phyloP scores from a whole-genome alignment of 2,113 vertebrate genomes.

The Sakesphorus luctuosus region DNA sequence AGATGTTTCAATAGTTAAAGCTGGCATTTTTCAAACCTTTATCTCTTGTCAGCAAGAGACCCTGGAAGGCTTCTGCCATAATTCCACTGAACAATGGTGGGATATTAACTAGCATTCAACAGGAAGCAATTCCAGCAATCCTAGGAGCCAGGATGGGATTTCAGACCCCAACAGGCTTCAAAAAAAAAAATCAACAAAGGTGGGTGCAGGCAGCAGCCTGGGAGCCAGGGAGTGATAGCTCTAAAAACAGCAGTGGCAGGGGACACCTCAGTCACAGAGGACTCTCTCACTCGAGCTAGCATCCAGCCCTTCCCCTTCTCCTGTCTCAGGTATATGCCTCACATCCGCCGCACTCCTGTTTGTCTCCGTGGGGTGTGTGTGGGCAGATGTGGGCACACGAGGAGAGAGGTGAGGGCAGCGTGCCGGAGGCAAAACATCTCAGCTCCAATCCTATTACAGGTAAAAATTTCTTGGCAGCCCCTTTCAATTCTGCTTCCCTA shows the following conservation, averaged over 20 bases:
- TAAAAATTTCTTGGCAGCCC: not conserved
- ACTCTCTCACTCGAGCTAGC: not conserved
- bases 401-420: not conserved
- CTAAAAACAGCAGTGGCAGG: not conserved
- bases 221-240: not conserved
- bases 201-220: not conserved
- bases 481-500: not conserved
- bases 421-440: not conserved
- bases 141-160: not conserved
- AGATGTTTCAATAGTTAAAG: not conserved
- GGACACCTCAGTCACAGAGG: not conserved
- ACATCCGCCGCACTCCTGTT: not conserved
- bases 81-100: not conserved
- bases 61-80: not conserved
- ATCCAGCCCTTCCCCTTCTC: not conserved
- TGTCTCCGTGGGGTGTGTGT: not conserved
- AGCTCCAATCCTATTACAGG: not conserved
- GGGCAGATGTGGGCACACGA: not conserved
- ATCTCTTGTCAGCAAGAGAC: not conserved
- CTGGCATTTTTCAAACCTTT: not conserved
- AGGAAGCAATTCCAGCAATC: not conserved
- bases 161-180: not conserved
- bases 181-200: not conserved
- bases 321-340: not conserved
- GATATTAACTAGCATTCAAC: not conserved